A percentile compares a stretch with the other conserved stretches of the same genome.
Evolutionary conservation across 2,797 vertebrate species (phyloP).

Genomic region (Champsocephalus gunnari): DNA sequence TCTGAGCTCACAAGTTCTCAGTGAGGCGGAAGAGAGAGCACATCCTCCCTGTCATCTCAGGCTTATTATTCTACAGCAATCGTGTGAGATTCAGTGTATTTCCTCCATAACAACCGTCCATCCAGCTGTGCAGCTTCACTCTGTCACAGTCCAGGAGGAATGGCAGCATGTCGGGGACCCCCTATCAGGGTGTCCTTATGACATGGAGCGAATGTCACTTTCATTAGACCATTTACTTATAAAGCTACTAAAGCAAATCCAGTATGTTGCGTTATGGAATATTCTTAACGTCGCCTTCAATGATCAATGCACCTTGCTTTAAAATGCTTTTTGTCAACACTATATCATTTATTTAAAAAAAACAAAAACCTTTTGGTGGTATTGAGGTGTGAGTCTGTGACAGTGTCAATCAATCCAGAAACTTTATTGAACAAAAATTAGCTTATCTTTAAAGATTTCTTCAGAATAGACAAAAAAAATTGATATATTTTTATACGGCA

Average conservation of each 20-base stretch:
- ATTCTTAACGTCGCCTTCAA: not conserved
- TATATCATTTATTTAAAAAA: not conserved
- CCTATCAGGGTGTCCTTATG: not conserved
- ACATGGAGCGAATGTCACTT: not conserved
- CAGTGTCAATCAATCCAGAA: conserved; percentile 5
- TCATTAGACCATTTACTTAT: not conserved
- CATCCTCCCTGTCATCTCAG: not conserved
- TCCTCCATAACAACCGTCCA: conserved; percentile 22
- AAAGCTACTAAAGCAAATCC: not conserved
- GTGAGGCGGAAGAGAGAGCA: conserved; percentile 42
- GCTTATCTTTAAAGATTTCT: rapidly evolving
- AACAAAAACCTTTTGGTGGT: not conserved
- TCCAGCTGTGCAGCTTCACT: conserved; percentile 40
- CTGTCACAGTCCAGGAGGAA: not conserved
- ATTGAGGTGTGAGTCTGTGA: not conserved
- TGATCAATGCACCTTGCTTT: not conserved
- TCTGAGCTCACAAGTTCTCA: conserved; percentile 56
- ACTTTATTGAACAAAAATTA: conserved; percentile 31
- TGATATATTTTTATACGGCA: not conserved
- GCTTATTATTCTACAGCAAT: not conserved
- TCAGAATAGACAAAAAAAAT: not conserved
- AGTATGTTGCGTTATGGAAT: not conserved
- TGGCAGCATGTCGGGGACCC: not conserved
- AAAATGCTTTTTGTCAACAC: not conserved
- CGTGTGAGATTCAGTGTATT: not conserved